phyloP scores from a whole-genome alignment of 1,140 invertebrate genomes.

The Drosophila persimilis region DNA sequence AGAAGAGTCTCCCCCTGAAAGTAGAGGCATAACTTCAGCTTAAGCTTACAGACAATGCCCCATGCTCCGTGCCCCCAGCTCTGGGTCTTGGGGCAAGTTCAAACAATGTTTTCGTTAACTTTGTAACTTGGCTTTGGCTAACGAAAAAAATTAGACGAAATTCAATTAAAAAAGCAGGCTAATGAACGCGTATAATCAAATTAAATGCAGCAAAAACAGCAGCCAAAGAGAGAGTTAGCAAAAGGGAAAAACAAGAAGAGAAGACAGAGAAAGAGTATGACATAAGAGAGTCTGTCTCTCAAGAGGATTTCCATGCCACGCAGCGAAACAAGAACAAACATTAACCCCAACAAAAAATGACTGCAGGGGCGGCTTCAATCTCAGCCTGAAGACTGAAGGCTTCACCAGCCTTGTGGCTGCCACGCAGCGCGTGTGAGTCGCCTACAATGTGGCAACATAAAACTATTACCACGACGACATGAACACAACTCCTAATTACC shows the following conservation, averaged over 20 bases:
- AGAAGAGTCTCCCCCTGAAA: slow-evolving; percentile 21
- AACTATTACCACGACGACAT: slow-evolving; percentile 81
- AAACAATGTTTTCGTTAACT: slow-evolving; percentile 46
- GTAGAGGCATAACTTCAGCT: slow-evolving; percentile 60
- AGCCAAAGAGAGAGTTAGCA: background rate
- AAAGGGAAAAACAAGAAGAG: background rate
- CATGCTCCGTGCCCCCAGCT: no score
- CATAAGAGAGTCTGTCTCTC: slow-evolving; percentile 10
- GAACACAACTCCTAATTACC: slow-evolving; percentile 80
- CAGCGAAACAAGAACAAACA: slow-evolving; percentile 48
- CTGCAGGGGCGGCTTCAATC: slow-evolving; percentile 54
- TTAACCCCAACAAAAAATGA: slow-evolving; percentile 59
- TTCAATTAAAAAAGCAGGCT: slow-evolving; percentile 67
- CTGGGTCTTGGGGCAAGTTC: background rate
- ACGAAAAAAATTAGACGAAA: slow-evolving; percentile 59
- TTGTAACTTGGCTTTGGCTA: slow-evolving; percentile 28
- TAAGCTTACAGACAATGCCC: slow-evolving; percentile 48
- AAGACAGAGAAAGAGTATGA: slow-evolving; percentile 9
- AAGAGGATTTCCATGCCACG: slow-evolving; percentile 37
- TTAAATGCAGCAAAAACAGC: slow-evolving; percentile 66
- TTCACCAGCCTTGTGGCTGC: slow-evolving; percentile 23
- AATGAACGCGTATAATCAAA: slow-evolving; percentile 70
- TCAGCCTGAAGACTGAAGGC: slow-evolving; percentile 39
- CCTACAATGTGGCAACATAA: slow-evolving; percentile 81
- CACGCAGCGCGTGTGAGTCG: slow-evolving; percentile 59